Evolutionary conservation across 2,113 vertebrate genomes (phyloP), one percentile per base, ranked within the genome.

Genomic region (Crotalus viridis): DNA sequence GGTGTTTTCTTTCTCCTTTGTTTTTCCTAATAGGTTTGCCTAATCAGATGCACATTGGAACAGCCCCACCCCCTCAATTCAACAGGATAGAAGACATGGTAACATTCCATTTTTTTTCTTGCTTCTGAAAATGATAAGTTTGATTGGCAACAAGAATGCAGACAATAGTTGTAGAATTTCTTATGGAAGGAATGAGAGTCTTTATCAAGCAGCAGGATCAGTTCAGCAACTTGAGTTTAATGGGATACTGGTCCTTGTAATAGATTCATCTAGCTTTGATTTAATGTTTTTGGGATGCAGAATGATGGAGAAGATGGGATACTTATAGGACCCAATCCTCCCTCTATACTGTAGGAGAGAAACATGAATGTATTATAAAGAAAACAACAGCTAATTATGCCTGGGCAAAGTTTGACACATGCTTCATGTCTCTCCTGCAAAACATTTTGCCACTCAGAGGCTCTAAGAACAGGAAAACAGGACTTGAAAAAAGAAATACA

Each of bases 11-110:
- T 9, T 51, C n/a, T 39, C 24, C 13, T 87, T 57, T 43, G 22
- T 12, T 28, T 89, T 54, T 56, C n/a, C 74, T 43, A 90, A 56
- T 96, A 98, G 98, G 98, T 93, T 97, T 99, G 95, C 98, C 98
- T 39, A 98, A 97, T 96, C 98, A 98, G 86, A 91, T 99, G 94
- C 98, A 98, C 95, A 97, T 99, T 97, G 98, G 97, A 95, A 96
- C 97, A 33, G 98, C 96, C 39, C 98, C 98, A 10, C 98, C 98
- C 0, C 96, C 98, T 85, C 98, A 98, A 92, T 99, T 98, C 59
- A 98, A 96, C 96, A 98, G 98, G 94, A 98, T 99, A 96, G 98
- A 99, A 95, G 98, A 99, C 90, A 98, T 99, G 98, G 98, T 99
- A 98, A 97, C 94, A 90, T 7, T 26, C 91, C 22, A 51, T 39